These are phyloP conservation scores for Oryzias woworae DNA, from an alignment of 2,113 vertebrate genomes.

Conservation along the genomic window DNA sequence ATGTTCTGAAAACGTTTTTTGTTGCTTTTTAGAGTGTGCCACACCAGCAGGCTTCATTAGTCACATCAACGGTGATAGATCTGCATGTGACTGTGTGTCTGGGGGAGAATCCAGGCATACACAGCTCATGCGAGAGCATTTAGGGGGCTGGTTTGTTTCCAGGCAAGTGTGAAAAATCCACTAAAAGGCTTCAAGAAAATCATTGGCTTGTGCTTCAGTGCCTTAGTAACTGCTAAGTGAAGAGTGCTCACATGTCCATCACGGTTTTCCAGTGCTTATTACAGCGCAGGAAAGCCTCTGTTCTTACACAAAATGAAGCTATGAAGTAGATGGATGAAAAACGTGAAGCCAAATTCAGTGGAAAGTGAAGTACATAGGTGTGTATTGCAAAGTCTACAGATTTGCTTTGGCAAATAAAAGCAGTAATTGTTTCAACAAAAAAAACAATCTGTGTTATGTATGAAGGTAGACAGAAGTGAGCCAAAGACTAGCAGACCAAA, in stretches of 20 bases:
- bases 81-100: constrained; percentile 1
- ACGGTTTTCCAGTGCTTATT: constrained; percentile 7
- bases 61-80: constrained; percentile 34
- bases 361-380: too few species aligned
- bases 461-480: too few species aligned
- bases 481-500: too few species aligned
- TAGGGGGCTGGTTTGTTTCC: constrained; percentile 4
- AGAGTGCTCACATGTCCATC: constrained; percentile 1
- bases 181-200: constrained; percentile 1
- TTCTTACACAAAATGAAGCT: too few species aligned
- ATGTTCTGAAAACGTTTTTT: neutral
- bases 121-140: constrained; percentile 14
- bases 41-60: constrained; percentile 38
- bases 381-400: too few species aligned
- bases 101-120: constrained; percentile 17
- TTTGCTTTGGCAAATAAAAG: too few species aligned
- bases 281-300: constrained; percentile 9
- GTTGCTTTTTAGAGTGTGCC: neutral
- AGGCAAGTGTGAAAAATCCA: constrained; percentile 23
- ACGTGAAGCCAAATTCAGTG: too few species aligned
- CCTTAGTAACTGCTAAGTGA: constrained; percentile 13
- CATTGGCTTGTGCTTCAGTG: neutral
- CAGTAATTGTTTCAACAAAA: too few species aligned
- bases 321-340: too few species aligned
- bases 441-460: too few species aligned